Evolutionary conservation across 2,113 vertebrate species (phyloP).

Genomic region (Colinus virginianus): DNA sequence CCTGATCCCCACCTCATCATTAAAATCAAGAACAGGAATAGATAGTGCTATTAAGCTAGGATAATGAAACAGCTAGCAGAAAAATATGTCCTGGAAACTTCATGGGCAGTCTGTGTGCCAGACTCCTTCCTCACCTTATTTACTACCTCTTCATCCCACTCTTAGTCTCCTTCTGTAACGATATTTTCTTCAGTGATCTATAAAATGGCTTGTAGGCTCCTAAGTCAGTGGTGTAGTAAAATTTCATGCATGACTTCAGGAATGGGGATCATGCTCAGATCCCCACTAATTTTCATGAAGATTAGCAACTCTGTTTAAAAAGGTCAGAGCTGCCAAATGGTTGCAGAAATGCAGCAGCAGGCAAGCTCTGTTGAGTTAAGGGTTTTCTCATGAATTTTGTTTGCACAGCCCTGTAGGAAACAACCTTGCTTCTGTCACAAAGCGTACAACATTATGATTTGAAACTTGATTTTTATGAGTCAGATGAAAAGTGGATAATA

Average conservation of each 20-base stretch:
- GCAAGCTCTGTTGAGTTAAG: not conserved
- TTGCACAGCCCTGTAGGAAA: not conserved
- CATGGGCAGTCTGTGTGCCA: not conserved
- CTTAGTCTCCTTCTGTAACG: not conserved
- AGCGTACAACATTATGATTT: constrained; percentile 18
- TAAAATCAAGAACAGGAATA: not conserved
- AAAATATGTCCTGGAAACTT: not conserved
- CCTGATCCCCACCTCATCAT: not conserved
- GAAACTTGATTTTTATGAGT: constrained; percentile 62
- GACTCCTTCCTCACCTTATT: not conserved
- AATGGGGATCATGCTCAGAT: not conserved
- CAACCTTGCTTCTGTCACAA: constrained; percentile 6
- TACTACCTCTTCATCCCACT: not conserved
- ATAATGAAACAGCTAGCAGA: not conserved
- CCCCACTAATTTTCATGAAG: constrained; percentile 11
- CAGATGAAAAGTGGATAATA: constrained; percentile 51
- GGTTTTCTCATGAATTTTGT: not conserved
- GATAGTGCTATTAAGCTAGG: not conserved
- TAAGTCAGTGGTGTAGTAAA: not conserved
- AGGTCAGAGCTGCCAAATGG: constrained; percentile 17
- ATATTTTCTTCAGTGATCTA: not conserved
- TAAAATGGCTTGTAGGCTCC: not conserved
- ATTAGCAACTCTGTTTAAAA: constrained; percentile 6
- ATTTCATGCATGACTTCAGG: not conserved
- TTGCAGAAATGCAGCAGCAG: not conserved